phyloP scores from a whole-genome alignment of 2,113 vertebrate genomes.

The Mesoclemmys tuberculata region DNA sequence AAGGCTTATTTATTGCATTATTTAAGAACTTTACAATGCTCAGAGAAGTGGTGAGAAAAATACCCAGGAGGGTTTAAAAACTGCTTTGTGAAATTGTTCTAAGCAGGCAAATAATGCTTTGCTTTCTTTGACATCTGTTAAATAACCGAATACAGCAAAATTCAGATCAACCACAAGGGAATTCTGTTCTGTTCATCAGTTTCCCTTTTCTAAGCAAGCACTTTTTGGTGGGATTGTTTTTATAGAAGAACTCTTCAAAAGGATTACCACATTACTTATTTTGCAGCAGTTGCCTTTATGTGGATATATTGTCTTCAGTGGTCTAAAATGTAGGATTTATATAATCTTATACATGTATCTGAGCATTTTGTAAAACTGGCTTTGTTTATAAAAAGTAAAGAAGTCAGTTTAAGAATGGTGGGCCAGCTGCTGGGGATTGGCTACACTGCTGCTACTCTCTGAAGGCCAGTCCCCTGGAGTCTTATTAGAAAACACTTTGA shows the following conservation, averaged over 20 bases:
- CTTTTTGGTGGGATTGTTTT: not conserved
- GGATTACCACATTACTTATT: not conserved
- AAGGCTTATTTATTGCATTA: not conserved
- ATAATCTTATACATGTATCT: not conserved
- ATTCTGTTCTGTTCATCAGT: slow-evolving; percentile 3
- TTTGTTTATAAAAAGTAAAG: not conserved
- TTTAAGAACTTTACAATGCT: not conserved
- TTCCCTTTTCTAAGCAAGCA: slow-evolving; percentile 23
- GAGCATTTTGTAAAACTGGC: not conserved
- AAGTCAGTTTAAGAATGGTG: not conserved
- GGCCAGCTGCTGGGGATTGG: not conserved
- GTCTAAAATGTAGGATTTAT: not conserved
- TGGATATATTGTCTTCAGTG: not conserved
- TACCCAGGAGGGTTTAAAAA: slow-evolving; percentile 20
- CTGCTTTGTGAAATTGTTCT: slow-evolving; percentile 4
- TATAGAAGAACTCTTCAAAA: not conserved
- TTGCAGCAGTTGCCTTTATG: not conserved
- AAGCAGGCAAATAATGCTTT: slow-evolving; percentile 32
- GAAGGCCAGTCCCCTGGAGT: not conserved
- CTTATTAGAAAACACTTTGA: not conserved
- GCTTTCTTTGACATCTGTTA: slow-evolving; percentile 42
- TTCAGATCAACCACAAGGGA: slow-evolving; percentile 19
- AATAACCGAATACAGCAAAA: slow-evolving; percentile 46
- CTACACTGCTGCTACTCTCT: not conserved
- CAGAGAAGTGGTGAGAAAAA: not conserved